Percentiles rank a stretch among this genome's conserved stretches.
These are phyloP conservation scores for Xestoiulus laeticollis DNA, from an alignment of 2,888 invertebrate species.

Conservation along the genomic window DNA sequence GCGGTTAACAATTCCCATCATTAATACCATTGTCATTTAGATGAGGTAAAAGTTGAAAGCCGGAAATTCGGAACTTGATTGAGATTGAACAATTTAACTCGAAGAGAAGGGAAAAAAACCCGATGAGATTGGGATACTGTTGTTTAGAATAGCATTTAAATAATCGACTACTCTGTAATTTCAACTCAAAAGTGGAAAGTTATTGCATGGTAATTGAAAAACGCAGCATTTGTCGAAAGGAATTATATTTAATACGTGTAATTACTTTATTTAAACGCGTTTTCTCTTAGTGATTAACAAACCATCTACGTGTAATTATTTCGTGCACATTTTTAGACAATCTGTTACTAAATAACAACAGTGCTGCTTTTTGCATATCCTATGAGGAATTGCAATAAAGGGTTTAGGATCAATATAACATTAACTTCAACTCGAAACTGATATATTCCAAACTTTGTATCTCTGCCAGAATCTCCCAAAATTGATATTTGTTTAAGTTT, in stretches of 20 bases:
- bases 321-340: background rate
- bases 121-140: background rate
- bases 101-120: background rate
- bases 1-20: background rate
- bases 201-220: background rate
- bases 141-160: background rate
- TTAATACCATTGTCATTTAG: background rate
- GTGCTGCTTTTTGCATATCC: too few relatives aligned
- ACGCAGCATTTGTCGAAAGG: background rate
- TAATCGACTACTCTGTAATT: background rate
- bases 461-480: background rate
- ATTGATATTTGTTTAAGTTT: background rate
- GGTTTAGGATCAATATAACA: too few relatives aligned
- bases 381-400: too few relatives aligned
- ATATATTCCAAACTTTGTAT: too few relatives aligned
- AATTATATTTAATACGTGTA: background rate
- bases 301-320: background rate
- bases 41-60: background rate
- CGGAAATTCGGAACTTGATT: conserved; percentile 31
- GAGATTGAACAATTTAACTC: background rate
- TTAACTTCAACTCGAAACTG: too few relatives aligned
- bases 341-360: too few relatives aligned
- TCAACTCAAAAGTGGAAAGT: background rate
- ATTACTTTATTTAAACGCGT: background rate
- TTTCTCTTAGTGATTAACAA: background rate